phyloP scores from a whole-genome alignment of 2,113 vertebrate species.

The Harpagus bidentatus region DNA sequence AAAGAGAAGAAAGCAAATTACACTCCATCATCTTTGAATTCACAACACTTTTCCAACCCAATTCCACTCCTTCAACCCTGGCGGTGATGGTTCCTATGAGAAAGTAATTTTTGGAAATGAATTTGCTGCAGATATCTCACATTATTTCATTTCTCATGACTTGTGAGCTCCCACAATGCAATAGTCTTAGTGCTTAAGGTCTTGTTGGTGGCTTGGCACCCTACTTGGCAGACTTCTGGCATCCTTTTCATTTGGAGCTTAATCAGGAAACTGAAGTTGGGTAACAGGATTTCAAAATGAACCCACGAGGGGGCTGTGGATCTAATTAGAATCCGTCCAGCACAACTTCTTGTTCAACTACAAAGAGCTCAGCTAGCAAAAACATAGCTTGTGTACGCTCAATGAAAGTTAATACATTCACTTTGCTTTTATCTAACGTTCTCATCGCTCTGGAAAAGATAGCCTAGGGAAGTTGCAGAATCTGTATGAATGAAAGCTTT shows the following conservation, averaged over 20 bases:
- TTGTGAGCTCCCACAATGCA: not conserved
- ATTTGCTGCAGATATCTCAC: not conserved
- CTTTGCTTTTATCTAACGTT: not conserved
- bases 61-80: not conserved
- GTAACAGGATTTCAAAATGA: not conserved
- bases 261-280: not conserved
- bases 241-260: not conserved
- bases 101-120: not conserved
- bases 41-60: not conserved
- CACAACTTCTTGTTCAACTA: not conserved
- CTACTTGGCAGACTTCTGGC: not conserved
- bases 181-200: not conserved
- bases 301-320: rapidly evolving
- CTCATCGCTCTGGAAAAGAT: not conserved
- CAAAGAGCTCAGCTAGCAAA: not conserved
- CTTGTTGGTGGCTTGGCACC: not conserved
- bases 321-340: not conserved
- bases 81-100: not conserved
- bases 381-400: not conserved
- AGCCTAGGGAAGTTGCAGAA: not conserved
- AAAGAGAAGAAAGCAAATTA: not conserved
- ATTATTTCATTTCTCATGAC: not conserved
- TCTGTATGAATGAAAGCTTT: not conserved
- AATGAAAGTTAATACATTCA: not conserved
- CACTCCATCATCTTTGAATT: not conserved